Evolutionary conservation across 2,113 vertebrate species (phyloP), one percentile per base, ranked within the genome.

Genomic region (Oxygymnocypris stewartii): DNA sequence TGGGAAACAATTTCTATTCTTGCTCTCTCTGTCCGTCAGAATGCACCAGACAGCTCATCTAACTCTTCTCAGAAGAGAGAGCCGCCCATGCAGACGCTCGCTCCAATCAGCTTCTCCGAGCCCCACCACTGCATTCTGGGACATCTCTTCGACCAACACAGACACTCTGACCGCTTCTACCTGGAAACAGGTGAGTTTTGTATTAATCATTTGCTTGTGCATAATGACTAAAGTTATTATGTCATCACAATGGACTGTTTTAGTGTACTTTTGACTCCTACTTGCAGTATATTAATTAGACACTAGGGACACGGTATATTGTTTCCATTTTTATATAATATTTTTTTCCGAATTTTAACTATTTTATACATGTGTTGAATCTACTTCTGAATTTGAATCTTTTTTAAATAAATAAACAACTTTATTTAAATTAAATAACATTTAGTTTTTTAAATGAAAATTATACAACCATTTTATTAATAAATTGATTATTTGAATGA

Each of bases 101-200:
- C 96, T 20, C 96, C 96, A 28, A 94, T 96, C 87, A 90, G 92
- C 42, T 95, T 96, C 89, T 96, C 96, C 42, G 97, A 98, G 89
- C 92, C 95, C 87, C 96, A 97, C 93, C 92, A 93, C 71, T 97
- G 96, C 91, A 96, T 97, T 87, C 93, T 97, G 92, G 96, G 96
- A 85, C 96, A 96, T 91, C 91, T 97, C 83, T 96, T 96, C 0
- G 96, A 97, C 90, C 95, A 95, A 42, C 96, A 96, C 86, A 93
- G 95, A 85, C 90, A 91, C 69, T 84, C 94, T 0, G 97, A 97
- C 87, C 97, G 95, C 92, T 96, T 95, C 93, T 96, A 96, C 90
- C 94, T 96, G 87, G 96, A n/a, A 98, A 88, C 97, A 97, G 94
- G 98, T 97, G 74, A 69, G 85, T n/a, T 49, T 31, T 65, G 40